Conservation (phyloP, 2,113 vertebrate species). For the Mohoua ochrocephala region DNA sequence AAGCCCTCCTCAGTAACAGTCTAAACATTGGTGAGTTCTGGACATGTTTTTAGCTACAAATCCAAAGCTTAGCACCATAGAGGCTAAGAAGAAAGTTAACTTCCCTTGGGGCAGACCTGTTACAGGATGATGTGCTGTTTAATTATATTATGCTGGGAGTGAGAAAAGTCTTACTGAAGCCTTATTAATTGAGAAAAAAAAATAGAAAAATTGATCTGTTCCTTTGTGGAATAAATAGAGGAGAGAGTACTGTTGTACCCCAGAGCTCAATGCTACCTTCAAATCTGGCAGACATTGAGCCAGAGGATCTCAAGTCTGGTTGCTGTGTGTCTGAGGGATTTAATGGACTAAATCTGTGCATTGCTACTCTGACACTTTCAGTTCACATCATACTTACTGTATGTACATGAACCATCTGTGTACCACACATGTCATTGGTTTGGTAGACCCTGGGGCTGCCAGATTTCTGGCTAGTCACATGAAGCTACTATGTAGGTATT, state of each 20-base stretch:
- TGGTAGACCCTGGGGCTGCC: not conserved
- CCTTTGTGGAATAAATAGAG: not conserved
- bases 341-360: not conserved
- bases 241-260: not conserved
- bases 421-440: not conserved
- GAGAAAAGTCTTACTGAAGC: not conserved
- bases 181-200: not conserved
- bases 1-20: not conserved
- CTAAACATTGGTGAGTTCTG: not conserved
- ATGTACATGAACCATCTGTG: not conserved
- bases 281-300: not conserved
- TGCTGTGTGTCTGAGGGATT: not conserved
- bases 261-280: not conserved
- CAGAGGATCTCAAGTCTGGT: not conserved
- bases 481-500: not conserved
- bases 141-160: not conserved
- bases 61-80: not conserved
- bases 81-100: not conserved
- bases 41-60: not conserved
- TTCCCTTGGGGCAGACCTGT: not conserved
- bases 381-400: not conserved
- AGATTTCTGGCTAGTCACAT: not conserved
- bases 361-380: not conserved
- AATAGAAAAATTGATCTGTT: not conserved
- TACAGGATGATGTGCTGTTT: not conserved